phyloP scores from a whole-genome alignment of 2,888 invertebrate species.

The Piscicola geometra region DNA sequence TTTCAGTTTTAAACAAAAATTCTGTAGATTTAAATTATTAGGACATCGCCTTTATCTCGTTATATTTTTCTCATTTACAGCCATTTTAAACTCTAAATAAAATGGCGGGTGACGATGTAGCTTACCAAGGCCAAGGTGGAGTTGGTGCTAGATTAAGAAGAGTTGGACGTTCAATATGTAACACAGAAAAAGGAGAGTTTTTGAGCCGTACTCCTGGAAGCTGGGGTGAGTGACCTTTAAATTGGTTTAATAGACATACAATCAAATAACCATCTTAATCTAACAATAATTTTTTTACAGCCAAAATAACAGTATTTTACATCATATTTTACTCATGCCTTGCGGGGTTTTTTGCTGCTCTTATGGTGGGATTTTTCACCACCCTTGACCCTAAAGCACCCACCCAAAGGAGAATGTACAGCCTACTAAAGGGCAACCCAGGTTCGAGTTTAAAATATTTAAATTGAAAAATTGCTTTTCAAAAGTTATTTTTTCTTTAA shows the following conservation, averaged over 20 bases:
- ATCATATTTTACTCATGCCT: conserved; percentile 87
- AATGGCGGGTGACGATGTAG: conserved; percentile 38
- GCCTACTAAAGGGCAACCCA: conserved; percentile 66
- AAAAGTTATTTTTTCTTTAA: not conserved
- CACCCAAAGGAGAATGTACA: conserved; percentile 47
- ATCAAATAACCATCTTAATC: not conserved
- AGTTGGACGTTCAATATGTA: conserved; percentile 32
- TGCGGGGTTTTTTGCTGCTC: conserved; percentile 86
- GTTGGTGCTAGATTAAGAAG: conserved; percentile 22
- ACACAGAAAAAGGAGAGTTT: conserved; percentile 36
- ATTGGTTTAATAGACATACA: not conserved
- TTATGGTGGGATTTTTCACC: conserved; percentile 77
- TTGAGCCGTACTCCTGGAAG: conserved; percentile 34
- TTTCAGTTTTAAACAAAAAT: not conserved
- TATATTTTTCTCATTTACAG: conserved; percentile 25
- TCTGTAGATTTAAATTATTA: not conserved
- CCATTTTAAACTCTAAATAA: conserved; percentile 26
- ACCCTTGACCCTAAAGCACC: conserved; percentile 51
- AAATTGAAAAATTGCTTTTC: not conserved
- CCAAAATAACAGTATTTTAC: conserved; percentile 91
- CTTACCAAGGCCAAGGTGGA: conserved; percentile 16
- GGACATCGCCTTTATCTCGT: conserved; percentile 25
- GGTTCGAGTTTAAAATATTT: too few species aligned
- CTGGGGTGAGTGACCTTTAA: conserved; percentile 37
- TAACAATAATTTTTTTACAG: conserved; percentile 43